Base-by-base conservation (phyloP, 1,140 invertebrate species). In the Cheumatopsyche charites region DNA sequence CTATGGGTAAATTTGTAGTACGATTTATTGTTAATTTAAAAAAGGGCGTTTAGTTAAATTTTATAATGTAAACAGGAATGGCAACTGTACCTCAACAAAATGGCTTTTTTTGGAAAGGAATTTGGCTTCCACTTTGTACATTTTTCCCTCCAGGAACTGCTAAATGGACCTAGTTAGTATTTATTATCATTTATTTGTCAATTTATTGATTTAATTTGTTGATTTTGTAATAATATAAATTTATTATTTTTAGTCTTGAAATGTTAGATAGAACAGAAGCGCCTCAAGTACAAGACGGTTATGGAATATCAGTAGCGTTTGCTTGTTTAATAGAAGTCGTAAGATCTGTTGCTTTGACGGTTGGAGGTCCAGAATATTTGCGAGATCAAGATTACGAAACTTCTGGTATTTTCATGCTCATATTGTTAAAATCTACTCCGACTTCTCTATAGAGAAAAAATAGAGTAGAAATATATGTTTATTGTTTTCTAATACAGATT, bases 261-360 rank as follows among this genome's bases (percentile, higher is more conserved):
- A 93, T 97, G 91, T 82, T 97, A 75, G 97, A 99, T 78, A 96
- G 97, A 82, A 88, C 92, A 7, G 97, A 98, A 77, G 92, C 95
- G n/a, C 96, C 95, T 0, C 83, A 87, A 41, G 92, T 98, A 75
- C 93, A 94, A 12, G 95, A 98, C 76, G 96, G 96, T 7, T 98
- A 98, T 85, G 95, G 95, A 36, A 92, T 98, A 67, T 97, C 96
- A 0, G 87, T 98, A 23, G 95, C 95, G 0, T 98, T 97, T 82
- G 91, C 93, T 29, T 95, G 94, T 81, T 83, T 98, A 9, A 83
- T 97, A 75, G 96, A 98, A 79, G 91, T 96, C 68, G 92, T 94
- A 62, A 86, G 92, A 1, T 94, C 92, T 2, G 89, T 94, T 47
- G 88, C 90, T 23, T 81, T 91, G 21, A 87, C 87, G 0, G 88